Evolutionary conservation across 2,797 vertebrate genomes (phyloP).

Genomic region (Falco cherrug): DNA sequence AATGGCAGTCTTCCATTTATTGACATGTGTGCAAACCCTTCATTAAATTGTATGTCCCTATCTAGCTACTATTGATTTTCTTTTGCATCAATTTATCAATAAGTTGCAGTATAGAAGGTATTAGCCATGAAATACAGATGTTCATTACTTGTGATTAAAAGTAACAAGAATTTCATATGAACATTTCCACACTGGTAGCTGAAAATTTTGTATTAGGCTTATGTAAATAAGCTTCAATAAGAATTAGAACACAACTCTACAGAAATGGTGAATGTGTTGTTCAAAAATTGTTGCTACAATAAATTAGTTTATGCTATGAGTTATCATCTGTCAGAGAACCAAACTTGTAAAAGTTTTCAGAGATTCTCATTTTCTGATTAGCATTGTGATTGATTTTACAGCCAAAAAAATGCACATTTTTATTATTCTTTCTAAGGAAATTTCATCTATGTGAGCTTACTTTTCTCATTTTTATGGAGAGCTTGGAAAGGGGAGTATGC

Average conservation of each 20-base stretch:
- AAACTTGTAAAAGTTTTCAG: not conserved
- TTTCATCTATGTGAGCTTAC: not conserved
- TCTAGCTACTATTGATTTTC: not conserved
- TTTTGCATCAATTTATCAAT: not conserved
- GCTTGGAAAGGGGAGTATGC: not conserved
- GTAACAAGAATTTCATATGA: not conserved
- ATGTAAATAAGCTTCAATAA: not conserved
- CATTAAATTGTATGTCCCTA: not conserved
- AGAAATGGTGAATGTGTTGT: not conserved
- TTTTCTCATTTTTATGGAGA: not conserved
- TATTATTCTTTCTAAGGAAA: not conserved
- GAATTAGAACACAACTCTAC: not conserved
- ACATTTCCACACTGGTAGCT: not conserved
- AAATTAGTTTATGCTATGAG: not conserved
- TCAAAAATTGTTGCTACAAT: not conserved
- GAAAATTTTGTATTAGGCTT: not conserved
- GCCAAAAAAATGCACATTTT: not conserved
- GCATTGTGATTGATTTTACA: not conserved
- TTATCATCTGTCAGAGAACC: not conserved
- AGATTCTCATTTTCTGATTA: not conserved
- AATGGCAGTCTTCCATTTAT: not conserved
- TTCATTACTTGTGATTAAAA: not conserved
- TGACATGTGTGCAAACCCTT: not conserved
- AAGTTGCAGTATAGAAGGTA: not conserved
- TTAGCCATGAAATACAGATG: not conserved